phyloP scores from a whole-genome alignment of 2,888 invertebrate genomes.

The Hydroisotoma schaefferi region DNA sequence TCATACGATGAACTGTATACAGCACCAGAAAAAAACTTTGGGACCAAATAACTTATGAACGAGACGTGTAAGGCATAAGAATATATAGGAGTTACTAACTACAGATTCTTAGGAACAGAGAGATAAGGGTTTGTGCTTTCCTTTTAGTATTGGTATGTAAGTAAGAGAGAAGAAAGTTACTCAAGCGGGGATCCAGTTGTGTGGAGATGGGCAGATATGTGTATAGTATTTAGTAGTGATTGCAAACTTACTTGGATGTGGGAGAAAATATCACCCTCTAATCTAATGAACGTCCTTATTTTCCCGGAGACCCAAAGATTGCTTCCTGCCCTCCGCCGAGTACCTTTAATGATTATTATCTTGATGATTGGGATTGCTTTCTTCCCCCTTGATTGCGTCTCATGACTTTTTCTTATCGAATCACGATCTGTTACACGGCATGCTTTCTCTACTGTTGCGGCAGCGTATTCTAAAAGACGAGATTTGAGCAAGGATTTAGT shows the following conservation, averaged over 20 bases:
- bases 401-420: conserved; percentile 15
- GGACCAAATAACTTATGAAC: too few relatives aligned
- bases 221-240: neutral
- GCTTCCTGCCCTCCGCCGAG: conserved; percentile 15
- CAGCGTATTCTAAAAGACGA: too few relatives aligned
- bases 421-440: conserved; percentile 14
- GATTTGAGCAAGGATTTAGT: too few relatives aligned
- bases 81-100: too few relatives aligned
- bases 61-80: too few relatives aligned
- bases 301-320: conserved; percentile 4
- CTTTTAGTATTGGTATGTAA: neutral
- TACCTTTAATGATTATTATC: conserved; percentile 18
- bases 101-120: too few relatives aligned
- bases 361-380: conserved; percentile 17
- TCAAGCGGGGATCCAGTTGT: neutral
- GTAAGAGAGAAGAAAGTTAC: neutral
- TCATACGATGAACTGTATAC: too few relatives aligned
- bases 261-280: conserved; percentile 17
- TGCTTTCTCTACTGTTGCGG: too few relatives aligned
- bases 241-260: neutral
- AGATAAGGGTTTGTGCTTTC: too few relatives aligned
- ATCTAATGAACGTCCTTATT: conserved; percentile 26
- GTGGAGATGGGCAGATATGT: neutral
- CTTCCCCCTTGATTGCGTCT: conserved; percentile 15
- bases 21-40: too few relatives aligned